These are phyloP conservation scores for Stegodyphus mimosarum DNA, from an alignment of 1,140 invertebrate genomes.

Conservation along the genomic window DNA sequence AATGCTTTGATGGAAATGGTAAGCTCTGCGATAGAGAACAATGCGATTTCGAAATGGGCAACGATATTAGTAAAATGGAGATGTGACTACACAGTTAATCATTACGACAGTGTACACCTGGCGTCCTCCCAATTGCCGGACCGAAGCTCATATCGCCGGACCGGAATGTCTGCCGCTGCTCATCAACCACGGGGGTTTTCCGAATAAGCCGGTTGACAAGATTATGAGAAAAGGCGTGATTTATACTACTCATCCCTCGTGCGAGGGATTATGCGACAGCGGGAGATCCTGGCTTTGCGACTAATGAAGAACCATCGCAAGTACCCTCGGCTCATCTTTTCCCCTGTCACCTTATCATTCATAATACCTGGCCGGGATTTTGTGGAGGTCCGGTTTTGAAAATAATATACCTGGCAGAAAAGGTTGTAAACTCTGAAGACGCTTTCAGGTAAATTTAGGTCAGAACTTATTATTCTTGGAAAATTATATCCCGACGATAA, in stretches of 20 bases:
- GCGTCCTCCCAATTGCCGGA: background rate
- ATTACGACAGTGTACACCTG: background rate
- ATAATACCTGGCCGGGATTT: background rate
- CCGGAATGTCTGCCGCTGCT: slow-evolving; percentile 6
- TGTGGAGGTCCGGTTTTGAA: too few species aligned
- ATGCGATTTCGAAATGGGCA: too few species aligned
- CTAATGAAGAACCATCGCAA: slow-evolving; percentile 47
- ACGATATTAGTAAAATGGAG: background rate
- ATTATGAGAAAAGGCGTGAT: slow-evolving; percentile 60
- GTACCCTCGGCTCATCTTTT: slow-evolving; percentile 28
- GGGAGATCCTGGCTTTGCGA: slow-evolving; percentile 20
- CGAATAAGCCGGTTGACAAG: slow-evolving; percentile 54
- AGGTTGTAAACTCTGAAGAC: too few species aligned
- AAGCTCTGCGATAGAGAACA: too few species aligned
- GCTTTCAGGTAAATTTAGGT: too few species aligned
- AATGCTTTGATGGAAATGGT: too few species aligned
- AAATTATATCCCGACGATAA: too few species aligned
- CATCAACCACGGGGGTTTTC: slow-evolving; percentile 43
- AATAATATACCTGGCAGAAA: too few species aligned
- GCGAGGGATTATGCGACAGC: slow-evolving; percentile 38
- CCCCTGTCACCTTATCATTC: background rate
- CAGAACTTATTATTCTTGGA: too few species aligned
- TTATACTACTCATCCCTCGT: slow-evolving; percentile 58
- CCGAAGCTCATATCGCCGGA: slow-evolving; percentile 10
- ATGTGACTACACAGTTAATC: background rate